phyloP scores from a whole-genome alignment of 2,113 vertebrate species.

The Cepphus grylle region DNA sequence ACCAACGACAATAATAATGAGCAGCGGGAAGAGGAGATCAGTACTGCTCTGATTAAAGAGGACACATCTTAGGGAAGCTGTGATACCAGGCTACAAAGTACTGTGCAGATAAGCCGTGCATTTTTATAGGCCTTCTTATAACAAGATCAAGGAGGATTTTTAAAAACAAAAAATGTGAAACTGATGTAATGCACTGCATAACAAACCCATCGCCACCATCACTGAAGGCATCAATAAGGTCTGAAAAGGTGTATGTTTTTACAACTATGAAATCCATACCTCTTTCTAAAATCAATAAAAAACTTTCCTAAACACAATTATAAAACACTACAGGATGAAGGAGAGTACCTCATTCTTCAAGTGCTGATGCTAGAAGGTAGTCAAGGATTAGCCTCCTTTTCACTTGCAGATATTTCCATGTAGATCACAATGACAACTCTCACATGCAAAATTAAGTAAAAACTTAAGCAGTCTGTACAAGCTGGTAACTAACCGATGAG shows the following conservation, averaged over 20 bases:
- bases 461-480: not conserved
- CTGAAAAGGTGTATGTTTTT: not conserved
- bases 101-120: not conserved
- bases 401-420: not conserved
- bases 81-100: not conserved
- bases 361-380: not conserved
- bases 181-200: not conserved
- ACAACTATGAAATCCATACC: not conserved
- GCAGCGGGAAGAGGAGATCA: not conserved
- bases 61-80: not conserved
- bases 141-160: not conserved
- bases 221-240: not conserved
- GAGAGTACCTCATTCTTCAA: not conserved
- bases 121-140: slow-evolving; percentile 6
- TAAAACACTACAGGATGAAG: not conserved
- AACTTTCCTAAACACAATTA: not conserved
- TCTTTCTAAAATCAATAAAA: not conserved
- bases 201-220: not conserved
- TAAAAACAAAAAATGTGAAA: not conserved
- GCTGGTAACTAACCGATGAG: not conserved
- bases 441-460: not conserved
- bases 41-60: not conserved
- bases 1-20: not conserved
- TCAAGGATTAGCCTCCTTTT: not conserved
- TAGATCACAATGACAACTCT: not conserved